Evolutionary conservation across 2,797 vertebrate genomes (phyloP).

Genomic region (Enteromius trimaculatus): DNA sequence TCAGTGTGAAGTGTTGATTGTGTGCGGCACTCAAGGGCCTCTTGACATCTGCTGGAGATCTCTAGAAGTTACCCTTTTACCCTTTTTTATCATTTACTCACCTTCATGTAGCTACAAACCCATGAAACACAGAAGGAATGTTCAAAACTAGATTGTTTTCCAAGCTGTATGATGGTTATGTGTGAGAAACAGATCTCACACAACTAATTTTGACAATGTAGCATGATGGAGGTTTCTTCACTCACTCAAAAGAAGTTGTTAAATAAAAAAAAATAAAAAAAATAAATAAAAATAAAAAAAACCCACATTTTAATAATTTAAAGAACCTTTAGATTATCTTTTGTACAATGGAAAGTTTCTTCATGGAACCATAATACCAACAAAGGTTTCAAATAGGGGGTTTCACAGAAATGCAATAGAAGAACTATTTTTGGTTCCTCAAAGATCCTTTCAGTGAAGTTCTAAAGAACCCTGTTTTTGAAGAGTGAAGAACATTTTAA

Average conservation of each 20-base stretch:
- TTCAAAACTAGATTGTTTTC: neutral
- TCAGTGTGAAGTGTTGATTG: slow-evolving; percentile 32
- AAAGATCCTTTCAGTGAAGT: neutral
- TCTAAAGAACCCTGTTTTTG: neutral
- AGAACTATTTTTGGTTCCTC: neutral
- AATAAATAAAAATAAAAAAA: too few relatives aligned
- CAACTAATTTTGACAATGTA: neutral
- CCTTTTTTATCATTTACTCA: neutral
- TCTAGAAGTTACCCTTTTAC: slow-evolving; percentile 63
- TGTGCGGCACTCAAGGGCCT: slow-evolving; percentile 41
- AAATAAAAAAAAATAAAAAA: too few relatives aligned
- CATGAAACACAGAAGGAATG: neutral
- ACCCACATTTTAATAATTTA: neutral
- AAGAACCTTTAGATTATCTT: neutral
- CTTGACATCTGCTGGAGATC: slow-evolving; percentile 66
- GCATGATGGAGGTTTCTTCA: neutral
- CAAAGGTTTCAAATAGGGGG: neutral
- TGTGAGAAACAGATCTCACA: neutral
- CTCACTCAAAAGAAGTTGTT: neutral
- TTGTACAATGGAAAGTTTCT: neutral
- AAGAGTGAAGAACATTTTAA: neutral
- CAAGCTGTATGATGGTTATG: neutral
- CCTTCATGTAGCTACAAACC: neutral
- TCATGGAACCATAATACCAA: neutral
- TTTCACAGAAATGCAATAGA: neutral